Evolutionary conservation across 2,888 invertebrate species (phyloP).

Genomic region (Brachyptera putata): DNA sequence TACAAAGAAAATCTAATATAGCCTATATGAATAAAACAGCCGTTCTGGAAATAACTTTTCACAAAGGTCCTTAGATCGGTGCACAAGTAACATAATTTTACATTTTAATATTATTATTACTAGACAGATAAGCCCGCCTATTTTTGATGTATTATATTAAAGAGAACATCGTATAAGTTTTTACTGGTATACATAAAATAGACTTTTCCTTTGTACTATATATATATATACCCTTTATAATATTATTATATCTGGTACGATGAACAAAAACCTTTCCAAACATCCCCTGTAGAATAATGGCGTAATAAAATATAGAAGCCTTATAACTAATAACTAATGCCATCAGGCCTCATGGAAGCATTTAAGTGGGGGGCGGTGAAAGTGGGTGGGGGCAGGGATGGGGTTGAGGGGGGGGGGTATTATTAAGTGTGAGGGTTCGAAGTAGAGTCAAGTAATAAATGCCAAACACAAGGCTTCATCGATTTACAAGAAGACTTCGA

Average conservation of each 20-base stretch:
- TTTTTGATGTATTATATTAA: too few species aligned
- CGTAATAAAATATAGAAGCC: conserved; percentile 27
- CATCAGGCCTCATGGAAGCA: conserved; percentile 22
- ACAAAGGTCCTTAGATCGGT: too few species aligned
- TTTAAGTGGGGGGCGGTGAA: conserved; percentile 23
- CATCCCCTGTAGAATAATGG: conserved; percentile 23
- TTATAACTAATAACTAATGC: conserved; percentile 26
- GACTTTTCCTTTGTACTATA: conserved; percentile 24
- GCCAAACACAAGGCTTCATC: conserved; percentile 25
- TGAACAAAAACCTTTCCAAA: conserved; percentile 24
- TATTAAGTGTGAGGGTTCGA: conserved; percentile 14
- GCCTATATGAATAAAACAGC: too few species aligned
- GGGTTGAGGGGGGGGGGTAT: conserved; percentile 21
- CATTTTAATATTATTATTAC: too few species aligned
- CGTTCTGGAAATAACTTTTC: too few species aligned
- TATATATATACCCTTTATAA: conserved; percentile 14
- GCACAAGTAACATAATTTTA: conserved; percentile 1
- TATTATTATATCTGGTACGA: conserved; percentile 24
- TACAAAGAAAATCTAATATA: too few species aligned
- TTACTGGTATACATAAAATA: conserved; percentile 24
- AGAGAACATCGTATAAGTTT: conserved; percentile 12
- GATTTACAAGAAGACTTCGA: background rate
- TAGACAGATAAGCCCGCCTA: too few species aligned
- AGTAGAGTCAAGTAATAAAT: conserved; percentile 22
- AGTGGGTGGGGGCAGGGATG: conserved; percentile 17